Conservation (phyloP, 2,113 vertebrate genomes). For the Cavia aperea region DNA sequence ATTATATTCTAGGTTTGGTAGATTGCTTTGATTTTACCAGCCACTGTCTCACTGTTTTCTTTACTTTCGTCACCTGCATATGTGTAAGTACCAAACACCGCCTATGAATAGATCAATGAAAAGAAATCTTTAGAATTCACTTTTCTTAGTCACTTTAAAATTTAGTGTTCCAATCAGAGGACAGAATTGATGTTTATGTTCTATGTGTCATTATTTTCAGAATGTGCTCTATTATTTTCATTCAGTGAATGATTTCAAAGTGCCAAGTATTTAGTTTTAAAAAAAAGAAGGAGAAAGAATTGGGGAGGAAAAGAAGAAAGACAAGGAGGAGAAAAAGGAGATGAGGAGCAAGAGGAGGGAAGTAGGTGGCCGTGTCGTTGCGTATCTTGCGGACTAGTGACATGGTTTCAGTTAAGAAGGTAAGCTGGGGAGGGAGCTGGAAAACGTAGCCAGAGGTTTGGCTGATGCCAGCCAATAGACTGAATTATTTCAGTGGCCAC, state of each 20-base stretch:
- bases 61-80: background rate
- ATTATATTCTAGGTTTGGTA: background rate
- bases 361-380: background rate
- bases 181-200: background rate
- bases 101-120: background rate
- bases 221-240: background rate
- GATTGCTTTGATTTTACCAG: background rate
- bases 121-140: conserved; percentile 16
- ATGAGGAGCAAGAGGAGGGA: background rate
- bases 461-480: background rate
- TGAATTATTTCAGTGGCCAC: background rate
- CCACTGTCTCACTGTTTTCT: background rate
- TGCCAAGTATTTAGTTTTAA: background rate
- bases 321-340: background rate
- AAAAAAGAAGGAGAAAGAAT: background rate
- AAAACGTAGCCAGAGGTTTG: background rate
- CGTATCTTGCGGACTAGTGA: background rate
- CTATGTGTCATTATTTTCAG: background rate
- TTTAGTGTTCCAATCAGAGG: background rate
- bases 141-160: conserved; percentile 24
- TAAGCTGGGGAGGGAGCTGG: background rate
- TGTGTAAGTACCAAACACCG: background rate
- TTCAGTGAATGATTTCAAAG: background rate
- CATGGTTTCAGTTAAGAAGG: background rate
- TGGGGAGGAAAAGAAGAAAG: background rate